These are phyloP conservation scores for Caenorhabditis afra DNA, from an alignment of 2,888 invertebrate species.

Conservation along the genomic window DNA sequence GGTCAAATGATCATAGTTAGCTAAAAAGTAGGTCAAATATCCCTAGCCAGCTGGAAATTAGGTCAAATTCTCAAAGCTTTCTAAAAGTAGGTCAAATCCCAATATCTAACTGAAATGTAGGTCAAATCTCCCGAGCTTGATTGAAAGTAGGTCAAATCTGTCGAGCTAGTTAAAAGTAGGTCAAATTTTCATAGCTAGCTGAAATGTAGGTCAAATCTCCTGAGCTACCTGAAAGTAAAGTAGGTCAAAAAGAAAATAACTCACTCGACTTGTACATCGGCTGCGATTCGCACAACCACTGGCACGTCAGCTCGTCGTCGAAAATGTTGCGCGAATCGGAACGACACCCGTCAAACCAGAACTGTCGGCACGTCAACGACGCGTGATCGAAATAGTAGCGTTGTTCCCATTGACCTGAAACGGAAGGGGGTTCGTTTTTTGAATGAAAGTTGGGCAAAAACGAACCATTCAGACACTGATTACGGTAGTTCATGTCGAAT, in stretches of 20 bases:
- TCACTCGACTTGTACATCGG: conserved; percentile 76
- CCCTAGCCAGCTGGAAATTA: too few relatives aligned
- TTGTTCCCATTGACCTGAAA: conserved; percentile 77
- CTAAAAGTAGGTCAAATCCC: not conserved
- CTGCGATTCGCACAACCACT: conserved; percentile 79
- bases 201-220: too few relatives aligned
- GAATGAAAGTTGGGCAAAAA: too few relatives aligned
- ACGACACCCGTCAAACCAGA: conserved; percentile 77
- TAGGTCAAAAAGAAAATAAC: too few relatives aligned
- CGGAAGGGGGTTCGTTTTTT: too few relatives aligned
- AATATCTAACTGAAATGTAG: not conserved
- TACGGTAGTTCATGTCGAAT: conserved; percentile 77
- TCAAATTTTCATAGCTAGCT: too few relatives aligned
- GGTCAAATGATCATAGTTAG: too few relatives aligned
- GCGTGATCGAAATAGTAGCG: conserved; percentile 79
- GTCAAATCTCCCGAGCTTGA: too few relatives aligned
- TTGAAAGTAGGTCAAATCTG: too few relatives aligned
- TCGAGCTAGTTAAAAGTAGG: too few relatives aligned
- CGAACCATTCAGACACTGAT: conserved; percentile 78
- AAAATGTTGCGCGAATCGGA: conserved; percentile 76
- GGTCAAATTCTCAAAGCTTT: not conserved
- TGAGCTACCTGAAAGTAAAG: too few relatives aligned
- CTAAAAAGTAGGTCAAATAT: too few relatives aligned
- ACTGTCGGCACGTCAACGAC: conserved; percentile 74
- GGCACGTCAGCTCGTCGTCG: conserved; percentile 78